Evolutionary conservation across 2,797 vertebrate genomes (phyloP), one percentile per base, ranked within the genome.

Genomic region (Tauraco hartlaubi): DNA sequence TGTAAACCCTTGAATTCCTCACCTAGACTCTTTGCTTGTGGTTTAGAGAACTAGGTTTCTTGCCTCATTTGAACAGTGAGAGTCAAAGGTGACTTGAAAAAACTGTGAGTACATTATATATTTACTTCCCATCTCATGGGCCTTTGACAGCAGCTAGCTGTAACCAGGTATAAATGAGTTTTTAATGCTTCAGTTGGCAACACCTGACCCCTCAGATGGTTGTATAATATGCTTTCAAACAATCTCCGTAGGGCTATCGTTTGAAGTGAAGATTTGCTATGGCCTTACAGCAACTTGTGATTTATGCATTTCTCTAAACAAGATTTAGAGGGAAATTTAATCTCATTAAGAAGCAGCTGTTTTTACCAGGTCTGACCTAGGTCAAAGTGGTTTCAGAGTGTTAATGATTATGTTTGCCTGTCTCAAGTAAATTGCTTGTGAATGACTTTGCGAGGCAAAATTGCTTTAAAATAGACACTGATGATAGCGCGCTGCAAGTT

Each of bases 291-390:
- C 37, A 96, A 85, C 62, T 80, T 91, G 25, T 92, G 84, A 97
- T 97, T 96, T 96, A 95, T 82, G 51, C 90, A 92, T 93, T 96
- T 78, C 41, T 96, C 67, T 88, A 69, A 94, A 92, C 17, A 39
- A n/a, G 39, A 72, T 80, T 97, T 96, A 90, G 46, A 69, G 78
- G 72, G 44, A 96, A 94, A 93, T 76, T 81, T n/a, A 77, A 55
- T 76, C 35, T 91, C 64, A 91, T 97, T 94, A 92, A 73, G 52
- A 92, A 95, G 71, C 43, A 83, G 33, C 56, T 94, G 75, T 39
- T 96, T 96, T 92, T 64, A 90, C 29, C 88, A 55, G 37, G 55
- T 63, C 54, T 44, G 9, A 81, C 33, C 44, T 76, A 73, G 90
- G 91, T 95, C 91, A 95, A 21, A 35, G 9, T 46, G 17, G 18